Base-by-base conservation (phyloP, 2,113 vertebrate genomes). In the Ctenomys sociabilis region DNA sequence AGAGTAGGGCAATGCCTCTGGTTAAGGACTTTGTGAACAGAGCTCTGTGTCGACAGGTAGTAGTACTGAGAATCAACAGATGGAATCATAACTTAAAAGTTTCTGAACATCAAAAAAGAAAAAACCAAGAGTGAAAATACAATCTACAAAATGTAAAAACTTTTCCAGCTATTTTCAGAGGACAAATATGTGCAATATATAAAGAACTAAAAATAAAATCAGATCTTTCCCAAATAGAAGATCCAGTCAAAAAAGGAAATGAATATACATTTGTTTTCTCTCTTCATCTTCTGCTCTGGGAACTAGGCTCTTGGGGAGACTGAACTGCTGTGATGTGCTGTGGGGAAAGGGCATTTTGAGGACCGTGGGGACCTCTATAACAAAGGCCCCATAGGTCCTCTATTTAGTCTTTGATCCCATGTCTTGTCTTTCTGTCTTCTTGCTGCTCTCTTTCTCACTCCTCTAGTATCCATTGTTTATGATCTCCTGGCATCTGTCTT, bases 1-100 rank as follows among this genome's bases (percentile, higher is more conserved):
- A 98, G 97, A 97, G 98, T 97, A 96, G 96, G 92, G 90, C 90
- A 86, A 95, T 87, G 68, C 32, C 45, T 93, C 95, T 90, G 7
- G 59, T 19, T 61, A 61, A 61, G 22, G 21, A 61, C 59, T 61
- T 5, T 61, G n/a, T 72, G 68, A 72, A 72, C n/a, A 37, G 68
- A 72, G 37, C 3, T n/a, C 68, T 72, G 1, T 7, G n/a, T 72
- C 17, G 16, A 37, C 68, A 72, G 68, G 35, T 10, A 72, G 22
- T 72, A 72, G 68, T 37, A 72, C n/a, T 70, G 68, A 72, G 35
- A 37, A 72, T 37, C 17, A 72, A 72, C 68, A 72, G 37, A 72
- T 37, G n/a, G 3, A 8, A 72, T 21, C n/a, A 72, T 72, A 72
- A 72, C 37, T 72, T 21, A 72, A 72, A 72, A 37, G n/a, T n/a